Conservation (phyloP, 1,140 invertebrate species). For the Microvelia longipes region DNA sequence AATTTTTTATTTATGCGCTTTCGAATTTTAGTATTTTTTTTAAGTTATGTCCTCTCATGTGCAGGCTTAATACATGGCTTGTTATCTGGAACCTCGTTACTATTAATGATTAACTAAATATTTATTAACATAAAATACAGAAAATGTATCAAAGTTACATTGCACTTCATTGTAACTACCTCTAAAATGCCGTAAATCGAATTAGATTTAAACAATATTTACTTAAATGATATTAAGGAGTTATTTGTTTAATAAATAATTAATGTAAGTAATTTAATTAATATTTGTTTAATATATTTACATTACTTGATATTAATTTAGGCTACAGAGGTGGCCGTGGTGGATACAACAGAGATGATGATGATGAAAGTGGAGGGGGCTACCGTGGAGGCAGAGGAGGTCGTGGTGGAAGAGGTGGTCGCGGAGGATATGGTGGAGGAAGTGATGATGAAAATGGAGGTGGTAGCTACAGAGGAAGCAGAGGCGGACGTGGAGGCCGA, state of each 20-base stretch:
- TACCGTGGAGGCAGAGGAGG: constrained; percentile 11
- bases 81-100: too few species aligned
- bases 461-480: neutral
- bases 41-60: too few species aligned
- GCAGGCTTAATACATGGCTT: too few species aligned
- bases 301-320: neutral
- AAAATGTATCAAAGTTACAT: too few species aligned
- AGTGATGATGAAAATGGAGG: neutral
- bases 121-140: too few species aligned
- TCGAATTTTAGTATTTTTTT: too few species aligned
- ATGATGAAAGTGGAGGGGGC: constrained; percentile 7
- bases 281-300: neutral
- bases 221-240: too few species aligned
- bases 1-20: too few species aligned
- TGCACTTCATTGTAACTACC: too few species aligned
- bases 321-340: neutral
- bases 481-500: constrained; percentile 4
- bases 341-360: neutral
- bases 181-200: too few species aligned
- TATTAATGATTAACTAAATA: too few species aligned
- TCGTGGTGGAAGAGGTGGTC: constrained; percentile 11
- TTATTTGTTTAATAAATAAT: neutral
- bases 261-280: neutral
- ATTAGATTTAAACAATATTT: neutral
- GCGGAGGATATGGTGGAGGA: neutral